Evolutionary conservation across 2,797 vertebrate genomes (phyloP).

Genomic region (Hozukius guyotensis): DNA sequence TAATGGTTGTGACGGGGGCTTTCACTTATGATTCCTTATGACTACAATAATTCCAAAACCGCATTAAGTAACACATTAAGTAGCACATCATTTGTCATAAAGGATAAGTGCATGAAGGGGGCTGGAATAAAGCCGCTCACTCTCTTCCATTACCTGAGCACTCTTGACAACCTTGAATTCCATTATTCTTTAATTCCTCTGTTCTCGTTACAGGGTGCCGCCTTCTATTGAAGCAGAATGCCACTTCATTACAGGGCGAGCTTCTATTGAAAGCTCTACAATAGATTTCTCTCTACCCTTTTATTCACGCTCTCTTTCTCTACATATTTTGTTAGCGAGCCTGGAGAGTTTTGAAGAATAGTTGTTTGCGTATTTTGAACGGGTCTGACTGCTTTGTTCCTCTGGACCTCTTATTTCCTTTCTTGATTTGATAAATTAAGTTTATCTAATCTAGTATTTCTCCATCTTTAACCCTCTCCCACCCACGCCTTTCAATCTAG

Average conservation of each 20-base stretch:
- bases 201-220: neutral
- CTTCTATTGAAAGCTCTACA: neutral
- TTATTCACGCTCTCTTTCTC: neutral
- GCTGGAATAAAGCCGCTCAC: neutral
- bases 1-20: neutral
- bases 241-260: neutral
- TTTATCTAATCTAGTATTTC: neutral
- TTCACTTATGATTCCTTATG: neutral
- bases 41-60: neutral
- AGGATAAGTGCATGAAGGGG: neutral
- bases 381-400: neutral
- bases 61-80: neutral
- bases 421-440: neutral
- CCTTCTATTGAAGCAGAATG: neutral
- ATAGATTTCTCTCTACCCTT: neutral
- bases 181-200: constrained; percentile 1
- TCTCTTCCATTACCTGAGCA: neutral
- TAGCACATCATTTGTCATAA: neutral
- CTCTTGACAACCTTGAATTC: neutral
- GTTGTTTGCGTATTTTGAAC: neutral
- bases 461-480: neutral
- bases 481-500: neutral
- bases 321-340: neutral
- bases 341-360: neutral
- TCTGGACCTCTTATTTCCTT: neutral